Percentiles rank a stretch among this genome's conserved stretches.
Conservation (phyloP, 2,797 vertebrate species). For the Geotria australis region DNA sequence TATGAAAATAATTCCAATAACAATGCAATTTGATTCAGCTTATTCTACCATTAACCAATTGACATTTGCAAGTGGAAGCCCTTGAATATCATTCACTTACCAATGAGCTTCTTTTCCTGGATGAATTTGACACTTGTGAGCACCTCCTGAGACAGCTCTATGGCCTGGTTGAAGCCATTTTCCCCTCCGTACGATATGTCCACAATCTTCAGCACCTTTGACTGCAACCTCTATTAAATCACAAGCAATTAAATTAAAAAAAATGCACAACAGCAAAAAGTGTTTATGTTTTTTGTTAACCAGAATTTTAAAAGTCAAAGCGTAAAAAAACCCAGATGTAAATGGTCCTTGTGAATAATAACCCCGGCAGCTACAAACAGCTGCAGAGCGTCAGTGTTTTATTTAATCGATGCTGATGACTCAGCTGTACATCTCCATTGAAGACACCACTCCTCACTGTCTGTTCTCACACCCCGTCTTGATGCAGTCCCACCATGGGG, state of each 20-base stretch:
- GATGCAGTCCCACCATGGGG: no score
- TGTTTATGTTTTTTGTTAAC: no score
- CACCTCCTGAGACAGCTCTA: constrained; percentile 88
- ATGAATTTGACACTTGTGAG: constrained; percentile 99
- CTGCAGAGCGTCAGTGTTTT: not conserved
- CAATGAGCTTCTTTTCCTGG: constrained; percentile 98
- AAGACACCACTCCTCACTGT: no score
- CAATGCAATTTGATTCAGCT: no score
- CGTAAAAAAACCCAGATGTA: not conserved
- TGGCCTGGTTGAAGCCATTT: constrained; percentile 98
- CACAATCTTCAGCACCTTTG: constrained; percentile 92
- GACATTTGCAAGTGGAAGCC: no score
- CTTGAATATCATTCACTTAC: constrained; percentile 10
- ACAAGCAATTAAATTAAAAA: not conserved
- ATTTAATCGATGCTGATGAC: not conserved
- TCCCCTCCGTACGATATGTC: constrained; percentile 97
- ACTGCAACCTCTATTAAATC: constrained; percentile 45
- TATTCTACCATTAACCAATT: no score
- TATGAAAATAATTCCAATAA: no score
- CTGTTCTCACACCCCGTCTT: no score
- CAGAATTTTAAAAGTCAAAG: no score
- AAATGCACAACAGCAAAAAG: not conserved
- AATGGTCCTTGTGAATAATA: not conserved
- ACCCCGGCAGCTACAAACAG: not conserved
- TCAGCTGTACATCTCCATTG: no score